These are phyloP conservation scores for Diprion similis DNA, from an alignment of 1,140 invertebrate species.

Conservation along the genomic window DNA sequence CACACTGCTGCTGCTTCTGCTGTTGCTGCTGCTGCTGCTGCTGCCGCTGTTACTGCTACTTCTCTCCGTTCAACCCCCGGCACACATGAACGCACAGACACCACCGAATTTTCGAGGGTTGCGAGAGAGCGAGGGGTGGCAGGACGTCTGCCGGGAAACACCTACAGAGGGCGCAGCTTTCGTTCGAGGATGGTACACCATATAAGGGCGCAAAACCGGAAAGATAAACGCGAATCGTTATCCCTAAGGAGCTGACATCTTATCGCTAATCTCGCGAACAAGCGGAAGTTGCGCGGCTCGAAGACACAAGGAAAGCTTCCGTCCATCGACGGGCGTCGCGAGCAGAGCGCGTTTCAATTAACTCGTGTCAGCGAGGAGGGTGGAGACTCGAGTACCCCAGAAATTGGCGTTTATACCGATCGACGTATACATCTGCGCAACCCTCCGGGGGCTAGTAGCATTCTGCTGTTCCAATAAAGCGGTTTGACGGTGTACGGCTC, in stretches of 20 bases:
- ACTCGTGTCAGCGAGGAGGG: too few species aligned
- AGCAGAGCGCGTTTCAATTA: too few species aligned
- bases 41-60: constrained; percentile 35
- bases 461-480: constrained; percentile 2
- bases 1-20: constrained; percentile 55
- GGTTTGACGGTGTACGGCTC: background rate
- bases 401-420: too few species aligned
- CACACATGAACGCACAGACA: constrained; percentile 23
- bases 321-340: too few species aligned
- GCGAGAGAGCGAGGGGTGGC: constrained; percentile 26
- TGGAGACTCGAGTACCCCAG: too few species aligned
- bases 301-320: too few species aligned
- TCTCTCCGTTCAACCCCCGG: constrained; percentile 41
- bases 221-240: background rate
- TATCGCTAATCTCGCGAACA: constrained; percentile 1
- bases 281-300: background rate
- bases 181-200: background rate
- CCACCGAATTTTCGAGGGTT: constrained; percentile 35
- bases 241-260: background rate
- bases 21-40: constrained; percentile 28
- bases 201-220: too few species aligned
- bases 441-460: constrained; percentile 6
- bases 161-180: constrained; percentile 28
- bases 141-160: constrained; percentile 32
- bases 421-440: background rate